Conservation (phyloP, 2,888 invertebrate genomes). For the Caenorhabditis wallacei region DNA sequence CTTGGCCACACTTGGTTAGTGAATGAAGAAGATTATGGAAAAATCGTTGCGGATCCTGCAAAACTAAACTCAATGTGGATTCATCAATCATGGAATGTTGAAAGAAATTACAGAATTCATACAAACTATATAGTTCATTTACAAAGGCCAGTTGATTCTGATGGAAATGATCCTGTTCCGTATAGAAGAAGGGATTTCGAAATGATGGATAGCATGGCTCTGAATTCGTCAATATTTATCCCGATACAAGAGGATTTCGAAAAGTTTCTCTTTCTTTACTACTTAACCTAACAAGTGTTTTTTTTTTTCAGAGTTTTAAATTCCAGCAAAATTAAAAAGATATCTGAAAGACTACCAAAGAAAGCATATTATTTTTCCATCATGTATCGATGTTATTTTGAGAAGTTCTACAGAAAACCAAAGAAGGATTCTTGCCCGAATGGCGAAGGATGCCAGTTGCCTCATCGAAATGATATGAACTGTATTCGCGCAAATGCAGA, state of each 20-base stretch:
- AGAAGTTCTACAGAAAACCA: conserved; percentile 25
- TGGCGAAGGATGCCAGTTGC: conserved; percentile 26
- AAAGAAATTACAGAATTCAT: no score
- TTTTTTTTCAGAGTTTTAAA: not conserved
- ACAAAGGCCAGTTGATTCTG: conserved; percentile 10
- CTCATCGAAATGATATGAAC: conserved; percentile 4
- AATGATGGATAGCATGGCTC: conserved; percentile 3
- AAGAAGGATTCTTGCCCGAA: conserved; percentile 18
- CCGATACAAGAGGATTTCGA: conserved; percentile 17
- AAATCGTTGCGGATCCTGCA: not conserved
- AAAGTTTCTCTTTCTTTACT: not conserved
- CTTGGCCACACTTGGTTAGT: conserved; percentile 23
- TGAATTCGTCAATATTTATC: not conserved
- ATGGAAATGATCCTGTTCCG: conserved; percentile 2
- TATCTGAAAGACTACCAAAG: not conserved
- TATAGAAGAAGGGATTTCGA: conserved; percentile 19
- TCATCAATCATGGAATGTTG: conserved; percentile 27
- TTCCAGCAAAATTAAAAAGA: not conserved
- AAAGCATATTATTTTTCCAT: conserved; percentile 8
- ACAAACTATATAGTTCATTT: conserved; percentile 16
- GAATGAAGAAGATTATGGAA: conserved; percentile 29
- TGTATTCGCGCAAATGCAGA: not conserved
- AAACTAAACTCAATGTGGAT: conserved; percentile 25
- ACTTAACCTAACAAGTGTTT: no score
- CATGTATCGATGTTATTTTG: conserved; percentile 12